Percentiles rank a stretch among this genome's conserved stretches.
These are phyloP conservation scores for Muraenolepis orangiensis DNA, from an alignment of 2,797 vertebrate genomes.

Conservation along the genomic window DNA sequence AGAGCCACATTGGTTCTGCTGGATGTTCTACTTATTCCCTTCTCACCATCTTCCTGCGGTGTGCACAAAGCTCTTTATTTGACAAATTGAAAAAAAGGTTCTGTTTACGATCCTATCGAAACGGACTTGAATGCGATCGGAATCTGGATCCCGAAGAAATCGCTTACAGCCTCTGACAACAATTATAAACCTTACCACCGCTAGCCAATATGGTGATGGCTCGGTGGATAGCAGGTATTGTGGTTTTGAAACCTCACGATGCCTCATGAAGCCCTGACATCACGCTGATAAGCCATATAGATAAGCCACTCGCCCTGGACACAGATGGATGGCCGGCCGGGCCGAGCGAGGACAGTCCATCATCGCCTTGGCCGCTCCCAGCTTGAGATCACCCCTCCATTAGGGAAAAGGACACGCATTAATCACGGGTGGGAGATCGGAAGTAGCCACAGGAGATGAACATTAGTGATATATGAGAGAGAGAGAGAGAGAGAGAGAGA, in stretches of 20 bases:
- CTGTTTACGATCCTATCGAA: too few relatives aligned
- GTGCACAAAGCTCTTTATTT: not conserved
- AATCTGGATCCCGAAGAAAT: not conserved
- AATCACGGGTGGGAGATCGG: constrained; percentile 38
- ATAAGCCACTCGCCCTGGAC: constrained; percentile 22
- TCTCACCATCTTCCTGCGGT: not conserved
- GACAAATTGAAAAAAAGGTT: not conserved
- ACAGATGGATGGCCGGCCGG: constrained; percentile 28
- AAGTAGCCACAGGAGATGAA: constrained; percentile 22
- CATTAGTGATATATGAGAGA: too few relatives aligned
- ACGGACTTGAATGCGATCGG: not conserved
- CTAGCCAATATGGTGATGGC: not conserved
- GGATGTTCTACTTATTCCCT: not conserved
- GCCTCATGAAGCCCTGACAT: constrained; percentile 6
- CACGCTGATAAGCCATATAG: constrained; percentile 26
- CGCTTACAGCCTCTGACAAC: not conserved
- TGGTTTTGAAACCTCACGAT: not conserved
- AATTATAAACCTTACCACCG: not conserved
- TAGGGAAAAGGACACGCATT: too few relatives aligned
- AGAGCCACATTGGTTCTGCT: not conserved
- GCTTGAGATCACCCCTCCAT: too few relatives aligned
- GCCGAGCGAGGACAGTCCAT: constrained; percentile 50
- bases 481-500: too few relatives aligned
- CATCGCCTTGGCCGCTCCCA: too few relatives aligned
- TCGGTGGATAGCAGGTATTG: not conserved